Evolutionary conservation across 2,797 vertebrate genomes (phyloP), one percentile per base, ranked within the genome.

Genomic region (Mormyrops attenuatus): DNA sequence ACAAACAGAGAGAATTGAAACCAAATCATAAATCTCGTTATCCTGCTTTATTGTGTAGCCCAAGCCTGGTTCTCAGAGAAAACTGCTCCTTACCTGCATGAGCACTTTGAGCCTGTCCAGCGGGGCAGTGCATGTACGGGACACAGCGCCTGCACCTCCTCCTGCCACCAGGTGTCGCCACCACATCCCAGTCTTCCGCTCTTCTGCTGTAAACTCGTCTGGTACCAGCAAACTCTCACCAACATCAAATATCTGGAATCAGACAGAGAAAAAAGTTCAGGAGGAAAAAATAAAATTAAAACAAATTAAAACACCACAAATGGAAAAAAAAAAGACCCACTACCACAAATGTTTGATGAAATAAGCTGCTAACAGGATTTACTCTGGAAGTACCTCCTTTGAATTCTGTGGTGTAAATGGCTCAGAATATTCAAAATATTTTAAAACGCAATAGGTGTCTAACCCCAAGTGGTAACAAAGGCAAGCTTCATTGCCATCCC

Each of bases 151-250:
- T 0, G 98, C 98, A 87, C 96, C 97, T 20, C 98, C 98, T 53
- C 98, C 98, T 0, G 98, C 98, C 6, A 98, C 97, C 91, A 99
- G 96, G 90, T 99, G 98, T 80, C 97, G 96, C 98, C 98, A 99
- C 98, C 97, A 99, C 97, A 98, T 98, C 1, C 98, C 98, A 0
- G 97, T 98, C 94, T 95, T 95, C 90, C 96, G 97, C 93, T 99
- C 98, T 91, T 99, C 97, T 6, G 95, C 92, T 0, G 98, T 99
- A 95, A 99, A 99, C 77, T 99, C 98, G 89, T 99, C 98, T 0
- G 98, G 98, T 0, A 99, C 98, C 0, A 97, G 97, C 92, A 99
- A 91, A 92, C 98, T 99, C 93, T 99, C 98, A 2, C 98, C 98
- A 15, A 99, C 97, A 60, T 99, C 98, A 1, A 99, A 99, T 90